Conservation (phyloP, 2,888 invertebrate species). For the Hydropsyche betteni region DNA sequence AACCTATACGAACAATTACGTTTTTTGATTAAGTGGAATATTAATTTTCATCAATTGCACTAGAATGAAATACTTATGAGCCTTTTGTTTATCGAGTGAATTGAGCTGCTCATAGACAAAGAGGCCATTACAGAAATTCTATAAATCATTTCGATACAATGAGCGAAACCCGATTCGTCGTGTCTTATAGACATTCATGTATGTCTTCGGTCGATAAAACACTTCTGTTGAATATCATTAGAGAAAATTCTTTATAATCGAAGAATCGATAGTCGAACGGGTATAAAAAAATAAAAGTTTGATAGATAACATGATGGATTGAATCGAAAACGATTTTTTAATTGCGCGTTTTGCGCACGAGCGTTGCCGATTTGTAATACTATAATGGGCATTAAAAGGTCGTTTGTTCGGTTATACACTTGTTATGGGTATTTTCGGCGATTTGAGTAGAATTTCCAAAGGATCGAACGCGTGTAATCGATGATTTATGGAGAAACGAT, state of each 20-base stretch:
- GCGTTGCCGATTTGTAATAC: no score
- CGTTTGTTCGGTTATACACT: not conserved
- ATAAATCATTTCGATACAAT: slow-evolving; percentile 21
- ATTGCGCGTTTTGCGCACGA: not conserved
- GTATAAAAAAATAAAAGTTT: no score
- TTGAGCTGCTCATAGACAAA: slow-evolving; percentile 12
- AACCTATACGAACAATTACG: no score
- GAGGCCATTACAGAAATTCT: not conserved
- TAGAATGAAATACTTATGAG: not conserved
- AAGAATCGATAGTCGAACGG: no score
- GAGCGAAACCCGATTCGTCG: slow-evolving; percentile 3
- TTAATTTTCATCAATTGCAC: no score
- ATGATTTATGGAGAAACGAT: slow-evolving; percentile 20
- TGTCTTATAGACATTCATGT: not conserved
- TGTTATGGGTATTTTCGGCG: slow-evolving; percentile 13
- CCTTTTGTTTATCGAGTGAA: slow-evolving; percentile 3
- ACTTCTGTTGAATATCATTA: not conserved
- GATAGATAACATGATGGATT: not conserved
- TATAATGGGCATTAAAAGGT: not conserved
- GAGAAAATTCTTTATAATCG: no score
- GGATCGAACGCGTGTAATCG: slow-evolving; percentile 12
- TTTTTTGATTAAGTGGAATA: no score
- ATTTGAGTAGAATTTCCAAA: slow-evolving; percentile 3
- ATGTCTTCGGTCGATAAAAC: not conserved
- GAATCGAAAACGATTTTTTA: slow-evolving; percentile 27